Evolutionary conservation across 2,888 invertebrate genomes (phyloP), one percentile per base, ranked within the genome.

Genomic region (Leptogaster cylindrica): DNA sequence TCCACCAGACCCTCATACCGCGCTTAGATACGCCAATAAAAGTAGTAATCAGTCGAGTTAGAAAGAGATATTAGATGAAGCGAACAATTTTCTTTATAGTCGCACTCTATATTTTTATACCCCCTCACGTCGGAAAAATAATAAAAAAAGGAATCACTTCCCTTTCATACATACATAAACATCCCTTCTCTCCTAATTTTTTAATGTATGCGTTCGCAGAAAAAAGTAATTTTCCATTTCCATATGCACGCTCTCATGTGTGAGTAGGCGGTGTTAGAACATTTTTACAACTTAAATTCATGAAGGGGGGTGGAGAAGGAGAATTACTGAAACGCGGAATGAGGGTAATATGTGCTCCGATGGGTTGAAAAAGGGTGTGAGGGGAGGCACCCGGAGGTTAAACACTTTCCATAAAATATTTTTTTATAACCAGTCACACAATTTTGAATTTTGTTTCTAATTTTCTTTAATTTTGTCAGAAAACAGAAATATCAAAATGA

Each of bases 1-100:
- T n/a, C 55, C 55, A 14, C 31, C 20, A 23, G 8, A 31, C 31
- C 64, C 28, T 41, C 33, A n/a, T n/a, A 46, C 18, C 16, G 16
- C 48, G 46, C 44, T 61, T 46, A 64, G 48, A 64, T 64, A 28
- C 44, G 48, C 33, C 46, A 65, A 65, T 50, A 65, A 65, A 65
- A 65, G 41, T 66, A 52, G 66, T 66, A 41, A 50, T 55, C 66
- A 66, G 39, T 71, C 77, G 78, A 79, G 77, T 79, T 79, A 79
- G 79, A 79, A 79, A 79, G 80, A 80, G 79, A 79, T 78, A 77
- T 78, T 79, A 78, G 77, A 76, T 73, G 70, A 75, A 72, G 69
- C 65, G 65, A 51, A 65, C 50, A 65, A 65, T 65, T 65, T 65
- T 51, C 65, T 65, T 65, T 65, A 65, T 65, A 65, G 50, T 65